Conservation (phyloP, 1,140 invertebrate species). For the Tribolium castaneum region DNA sequence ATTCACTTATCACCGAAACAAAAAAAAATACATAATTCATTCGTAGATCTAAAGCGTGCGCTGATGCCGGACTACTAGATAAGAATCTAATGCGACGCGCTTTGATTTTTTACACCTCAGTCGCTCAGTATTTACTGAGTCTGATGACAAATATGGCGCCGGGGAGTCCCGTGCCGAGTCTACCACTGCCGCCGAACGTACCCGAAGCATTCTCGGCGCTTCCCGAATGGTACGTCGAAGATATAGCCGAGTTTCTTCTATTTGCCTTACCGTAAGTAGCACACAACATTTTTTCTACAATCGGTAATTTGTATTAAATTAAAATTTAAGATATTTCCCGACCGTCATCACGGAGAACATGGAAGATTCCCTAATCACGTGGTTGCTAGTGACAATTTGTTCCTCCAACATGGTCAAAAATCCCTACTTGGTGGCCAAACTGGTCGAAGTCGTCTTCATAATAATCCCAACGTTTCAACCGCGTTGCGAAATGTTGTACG, state of each 20-base stretch:
- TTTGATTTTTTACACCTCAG: conserved; percentile 87
- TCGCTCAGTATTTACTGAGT: conserved; percentile 81
- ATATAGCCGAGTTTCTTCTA: conserved; percentile 94
- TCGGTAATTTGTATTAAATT: too few relatives aligned
- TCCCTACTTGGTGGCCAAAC: conserved; percentile 95
- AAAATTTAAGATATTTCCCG: conserved; percentile 77
- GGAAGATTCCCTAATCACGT: conserved; percentile 86
- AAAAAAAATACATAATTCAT: neutral
- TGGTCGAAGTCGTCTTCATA: conserved; percentile 94
- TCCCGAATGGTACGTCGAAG: conserved; percentile 97
- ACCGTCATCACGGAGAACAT: conserved; percentile 80
- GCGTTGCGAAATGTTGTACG: conserved; percentile 66
- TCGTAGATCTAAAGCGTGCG: conserved; percentile 83
- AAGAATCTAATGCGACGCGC: conserved; percentile 81
- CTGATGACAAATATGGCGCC: conserved; percentile 69
- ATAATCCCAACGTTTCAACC: conserved; percentile 87
- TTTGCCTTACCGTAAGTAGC: conserved; percentile 89
- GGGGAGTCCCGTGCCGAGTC: conserved; percentile 56
- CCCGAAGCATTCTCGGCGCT: conserved; percentile 85
- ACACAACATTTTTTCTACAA: too few relatives aligned
- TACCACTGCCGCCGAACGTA: conserved; percentile 70
- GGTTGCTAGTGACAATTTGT: conserved; percentile 90
- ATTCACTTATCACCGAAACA: neutral
- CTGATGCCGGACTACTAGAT: conserved; percentile 89
- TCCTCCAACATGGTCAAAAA: conserved; percentile 92